These are phyloP conservation scores for Furcifer pardalis DNA, from an alignment of 2,797 vertebrate species.

Conservation along the genomic window DNA sequence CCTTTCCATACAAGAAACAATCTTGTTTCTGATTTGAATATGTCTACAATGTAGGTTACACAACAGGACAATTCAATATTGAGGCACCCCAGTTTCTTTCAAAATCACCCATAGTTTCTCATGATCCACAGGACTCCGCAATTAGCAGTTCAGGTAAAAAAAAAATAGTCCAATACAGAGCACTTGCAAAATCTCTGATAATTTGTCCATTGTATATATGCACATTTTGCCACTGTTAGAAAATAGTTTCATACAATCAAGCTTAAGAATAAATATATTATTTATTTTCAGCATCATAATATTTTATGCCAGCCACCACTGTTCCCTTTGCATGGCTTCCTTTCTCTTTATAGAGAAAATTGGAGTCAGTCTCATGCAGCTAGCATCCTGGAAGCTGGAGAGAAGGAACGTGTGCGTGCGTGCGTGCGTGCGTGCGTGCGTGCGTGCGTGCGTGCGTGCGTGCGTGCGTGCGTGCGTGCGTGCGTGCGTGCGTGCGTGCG, in stretches of 20 bases:
- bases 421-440: neutral
- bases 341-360: no score
- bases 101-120: no score
- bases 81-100: no score
- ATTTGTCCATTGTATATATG: neutral
- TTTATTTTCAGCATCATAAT: neutral
- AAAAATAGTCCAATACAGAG: neutral
- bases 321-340: no score
- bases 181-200: neutral
- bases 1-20: no score
- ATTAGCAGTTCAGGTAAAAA: neutral
- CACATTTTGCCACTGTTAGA: constrained; percentile 20
- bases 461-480: neutral
- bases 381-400: no score
- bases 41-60: no score
- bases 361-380: no score
- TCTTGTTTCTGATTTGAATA: no score
- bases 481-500: neutral
- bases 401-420: neutral
- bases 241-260: neutral
- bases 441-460: no score
- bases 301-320: neutral
- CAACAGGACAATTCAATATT: no score
- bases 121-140: no score
- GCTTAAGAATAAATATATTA: neutral